Conservation (phyloP, 2,113 vertebrate genomes). For the Mus pahari region DNA sequence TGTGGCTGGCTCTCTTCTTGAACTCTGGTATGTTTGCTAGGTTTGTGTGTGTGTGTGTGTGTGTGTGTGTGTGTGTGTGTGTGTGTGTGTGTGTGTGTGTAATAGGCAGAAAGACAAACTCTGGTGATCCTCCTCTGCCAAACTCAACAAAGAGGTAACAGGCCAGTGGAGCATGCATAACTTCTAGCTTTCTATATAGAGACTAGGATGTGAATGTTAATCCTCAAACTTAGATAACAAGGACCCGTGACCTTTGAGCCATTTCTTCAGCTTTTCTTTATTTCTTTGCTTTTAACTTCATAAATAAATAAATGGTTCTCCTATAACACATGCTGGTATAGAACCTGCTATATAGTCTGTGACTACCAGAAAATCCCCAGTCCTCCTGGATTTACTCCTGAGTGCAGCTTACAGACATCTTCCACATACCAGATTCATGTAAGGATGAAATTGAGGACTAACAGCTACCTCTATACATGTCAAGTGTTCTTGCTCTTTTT, state of each 20-base stretch:
- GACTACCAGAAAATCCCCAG: not conserved
- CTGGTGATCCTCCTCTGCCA: not conserved
- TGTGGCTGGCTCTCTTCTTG: not conserved
- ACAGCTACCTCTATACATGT: not conserved
- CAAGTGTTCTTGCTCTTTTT: not conserved
- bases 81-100: not conserved
- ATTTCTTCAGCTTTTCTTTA: not conserved
- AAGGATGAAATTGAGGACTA: not conserved
- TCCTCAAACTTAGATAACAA: not conserved
- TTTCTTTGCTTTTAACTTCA: not conserved
- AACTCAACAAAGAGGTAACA: not conserved
- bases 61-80: not conserved
- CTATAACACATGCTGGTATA: not conserved
- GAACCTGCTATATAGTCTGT: not conserved
- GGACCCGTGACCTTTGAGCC: not conserved
- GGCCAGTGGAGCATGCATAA: not conserved
- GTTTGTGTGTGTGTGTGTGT: not conserved
- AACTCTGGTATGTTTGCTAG: not conserved
- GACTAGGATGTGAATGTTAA: not conserved
- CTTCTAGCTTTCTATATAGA: not conserved
- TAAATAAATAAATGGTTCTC: not conserved
- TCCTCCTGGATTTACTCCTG: not conserved
- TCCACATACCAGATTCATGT: not conserved
- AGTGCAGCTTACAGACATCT: not conserved
- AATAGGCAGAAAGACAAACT: too few relatives aligned